phyloP scores from a whole-genome alignment of 2,888 invertebrate genomes.

The Orthosia gothica region DNA sequence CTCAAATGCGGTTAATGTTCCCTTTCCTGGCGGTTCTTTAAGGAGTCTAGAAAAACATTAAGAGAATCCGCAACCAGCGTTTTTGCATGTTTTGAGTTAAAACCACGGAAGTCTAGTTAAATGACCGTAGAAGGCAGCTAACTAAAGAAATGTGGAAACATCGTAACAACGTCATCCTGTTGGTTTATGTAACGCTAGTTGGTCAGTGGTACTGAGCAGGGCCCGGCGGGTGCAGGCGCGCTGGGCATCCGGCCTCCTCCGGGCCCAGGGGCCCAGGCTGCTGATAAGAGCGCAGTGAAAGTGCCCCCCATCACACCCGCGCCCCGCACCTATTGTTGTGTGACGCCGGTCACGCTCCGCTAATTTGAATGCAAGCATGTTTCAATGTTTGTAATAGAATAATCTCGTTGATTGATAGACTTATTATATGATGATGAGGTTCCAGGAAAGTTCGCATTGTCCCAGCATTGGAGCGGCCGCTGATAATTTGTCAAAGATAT shows the following conservation, averaged over 20 bases:
- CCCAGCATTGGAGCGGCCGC: conserved; percentile 77
- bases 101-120: conserved; percentile 59
- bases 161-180: conserved; percentile 65
- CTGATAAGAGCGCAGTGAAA: conserved; percentile 83
- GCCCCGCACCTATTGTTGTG: conserved; percentile 77
- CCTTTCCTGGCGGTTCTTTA: conserved; percentile 36
- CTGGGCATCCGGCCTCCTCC: conserved; percentile 69
- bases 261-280: conserved; percentile 67
- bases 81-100: conserved; percentile 48
- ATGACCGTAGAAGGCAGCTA: conserved; percentile 54
- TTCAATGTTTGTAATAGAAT: conserved; percentile 83
- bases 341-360: conserved; percentile 83
- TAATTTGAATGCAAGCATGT: conserved; percentile 84
- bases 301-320: conserved; percentile 74
- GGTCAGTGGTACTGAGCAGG: conserved; percentile 53
- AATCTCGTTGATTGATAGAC: conserved; percentile 87
- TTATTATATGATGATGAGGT: conserved; percentile 87
- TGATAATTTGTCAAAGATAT: conserved; percentile 82
- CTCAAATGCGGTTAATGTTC: conserved; percentile 43
- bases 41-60: conserved; percentile 24
- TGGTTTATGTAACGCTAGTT: conserved; percentile 62
- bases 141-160: conserved; percentile 63
- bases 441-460: conserved; percentile 83
- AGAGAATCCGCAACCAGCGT: conserved; percentile 28
- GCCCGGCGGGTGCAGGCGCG: conserved; percentile 53